Percentiles rank a stretch among this genome's conserved stretches.
Evolutionary conservation across 2,888 invertebrate species (phyloP).

Genomic region (Empis livida): DNA sequence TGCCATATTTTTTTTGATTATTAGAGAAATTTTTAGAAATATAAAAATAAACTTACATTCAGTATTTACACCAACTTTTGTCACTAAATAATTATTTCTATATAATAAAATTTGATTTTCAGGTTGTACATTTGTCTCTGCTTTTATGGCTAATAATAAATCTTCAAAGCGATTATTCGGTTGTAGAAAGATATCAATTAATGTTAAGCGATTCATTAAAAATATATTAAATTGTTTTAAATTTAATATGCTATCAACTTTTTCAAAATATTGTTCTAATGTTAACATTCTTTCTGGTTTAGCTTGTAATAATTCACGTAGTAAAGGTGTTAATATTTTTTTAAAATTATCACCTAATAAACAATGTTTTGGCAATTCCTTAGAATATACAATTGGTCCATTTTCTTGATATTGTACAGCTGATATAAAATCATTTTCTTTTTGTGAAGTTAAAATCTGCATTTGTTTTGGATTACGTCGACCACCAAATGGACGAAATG

Average conservation of each 20-base stretch:
- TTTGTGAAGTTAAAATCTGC: slow-evolving; percentile 84
- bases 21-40: neutral
- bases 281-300: slow-evolving; percentile 74
- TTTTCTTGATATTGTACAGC: slow-evolving; percentile 53
- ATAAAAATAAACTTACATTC: slow-evolving; percentile 21
- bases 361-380: slow-evolving; percentile 67
- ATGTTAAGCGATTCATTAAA: slow-evolving; percentile 61
- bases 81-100: slow-evolving; percentile 46
- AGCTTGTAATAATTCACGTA: slow-evolving; percentile 75
- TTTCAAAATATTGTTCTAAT: slow-evolving; percentile 74
- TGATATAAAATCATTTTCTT: slow-evolving; percentile 76
- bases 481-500: slow-evolving; percentile 83
- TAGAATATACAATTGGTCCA: slow-evolving; percentile 76
- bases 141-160: slow-evolving; percentile 60
- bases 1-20: neutral
- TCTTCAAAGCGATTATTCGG: slow-evolving; percentile 54
- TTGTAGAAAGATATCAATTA: slow-evolving; percentile 51
- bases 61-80: slow-evolving; percentile 47
- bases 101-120: slow-evolving; percentile 65
- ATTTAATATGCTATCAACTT: slow-evolving; percentile 58
- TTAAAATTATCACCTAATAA: slow-evolving; percentile 66
- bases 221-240: slow-evolving; percentile 61
- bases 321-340: slow-evolving; percentile 65
- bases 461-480: slow-evolving; percentile 83
- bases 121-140: slow-evolving; percentile 65